These are phyloP conservation scores for Alces alces DNA, from an alignment of 2,113 vertebrate species.

Conservation along the genomic window DNA sequence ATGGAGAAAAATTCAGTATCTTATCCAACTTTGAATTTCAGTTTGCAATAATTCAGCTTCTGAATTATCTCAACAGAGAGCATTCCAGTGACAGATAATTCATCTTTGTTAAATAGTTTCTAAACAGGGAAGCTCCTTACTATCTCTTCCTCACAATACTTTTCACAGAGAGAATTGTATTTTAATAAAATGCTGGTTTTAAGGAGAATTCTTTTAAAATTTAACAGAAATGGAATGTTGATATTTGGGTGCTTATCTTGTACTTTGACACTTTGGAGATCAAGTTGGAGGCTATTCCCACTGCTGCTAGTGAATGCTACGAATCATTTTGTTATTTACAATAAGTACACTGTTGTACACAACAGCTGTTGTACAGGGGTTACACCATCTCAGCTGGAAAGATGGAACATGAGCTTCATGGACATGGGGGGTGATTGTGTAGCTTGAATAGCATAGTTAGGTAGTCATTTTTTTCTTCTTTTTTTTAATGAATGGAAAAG, in stretches of 20 bases:
- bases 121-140: neutral
- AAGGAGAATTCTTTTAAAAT: neutral
- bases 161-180: neutral
- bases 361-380: rapidly evolving
- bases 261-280: neutral
- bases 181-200: neutral
- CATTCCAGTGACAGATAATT: neutral
- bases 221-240: neutral
- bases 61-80: neutral
- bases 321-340: neutral
- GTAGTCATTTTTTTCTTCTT: neutral
- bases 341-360: rapidly evolving
- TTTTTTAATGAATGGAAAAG: neutral
- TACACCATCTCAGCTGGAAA: neutral
- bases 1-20: neutral
- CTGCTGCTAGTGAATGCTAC: neutral
- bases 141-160: neutral
- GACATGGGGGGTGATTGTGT: neutral
- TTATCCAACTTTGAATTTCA: no score
- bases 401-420: no score
- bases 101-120: neutral
- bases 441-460: no score
- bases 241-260: neutral
- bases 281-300: neutral
- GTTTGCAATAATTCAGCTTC: neutral